Percentiles rank a stretch among this genome's conserved stretches.
phyloP scores from a whole-genome alignment of 2,113 vertebrate genomes.

The Talpa occidentalis region DNA sequence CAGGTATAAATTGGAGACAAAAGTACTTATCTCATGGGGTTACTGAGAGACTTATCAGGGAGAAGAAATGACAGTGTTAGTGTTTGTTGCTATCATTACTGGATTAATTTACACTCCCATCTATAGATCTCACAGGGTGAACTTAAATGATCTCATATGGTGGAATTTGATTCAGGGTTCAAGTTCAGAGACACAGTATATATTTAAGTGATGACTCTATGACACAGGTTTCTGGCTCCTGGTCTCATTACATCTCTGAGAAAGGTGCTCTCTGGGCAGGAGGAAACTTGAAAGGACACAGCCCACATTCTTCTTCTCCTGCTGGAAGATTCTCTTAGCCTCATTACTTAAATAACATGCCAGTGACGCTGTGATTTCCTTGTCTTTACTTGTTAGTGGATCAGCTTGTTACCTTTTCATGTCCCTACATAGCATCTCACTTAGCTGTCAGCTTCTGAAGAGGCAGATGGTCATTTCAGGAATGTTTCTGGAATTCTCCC shows the following conservation, averaged over 20 bases:
- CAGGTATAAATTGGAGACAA: conserved; percentile 7
- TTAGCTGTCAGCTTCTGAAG: neutral
- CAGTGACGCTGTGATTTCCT: neutral
- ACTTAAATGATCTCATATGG: neutral
- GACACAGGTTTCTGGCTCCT: neutral
- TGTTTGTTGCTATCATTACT: neutral
- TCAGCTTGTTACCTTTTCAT: neutral
- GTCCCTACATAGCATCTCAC: neutral
- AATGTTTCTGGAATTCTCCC: neutral
- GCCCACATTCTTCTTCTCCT: conserved; percentile 32
- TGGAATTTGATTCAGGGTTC: neutral
- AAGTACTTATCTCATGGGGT: neutral
- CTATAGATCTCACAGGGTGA: neutral
- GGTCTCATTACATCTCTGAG: neutral
- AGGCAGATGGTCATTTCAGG: neutral
- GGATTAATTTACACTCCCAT: neutral
- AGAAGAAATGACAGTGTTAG: neutral
- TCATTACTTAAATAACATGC: neutral
- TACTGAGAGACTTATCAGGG: neutral
- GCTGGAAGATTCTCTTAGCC: neutral
- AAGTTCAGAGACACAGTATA: neutral
- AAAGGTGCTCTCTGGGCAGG: neutral
- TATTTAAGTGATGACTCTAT: neutral
- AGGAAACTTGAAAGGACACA: conserved; percentile 38
- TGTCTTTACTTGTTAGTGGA: neutral